These are phyloP conservation scores for Vulpes lagopus DNA, from an alignment of 2,113 vertebrate genomes.

Conservation along the genomic window DNA sequence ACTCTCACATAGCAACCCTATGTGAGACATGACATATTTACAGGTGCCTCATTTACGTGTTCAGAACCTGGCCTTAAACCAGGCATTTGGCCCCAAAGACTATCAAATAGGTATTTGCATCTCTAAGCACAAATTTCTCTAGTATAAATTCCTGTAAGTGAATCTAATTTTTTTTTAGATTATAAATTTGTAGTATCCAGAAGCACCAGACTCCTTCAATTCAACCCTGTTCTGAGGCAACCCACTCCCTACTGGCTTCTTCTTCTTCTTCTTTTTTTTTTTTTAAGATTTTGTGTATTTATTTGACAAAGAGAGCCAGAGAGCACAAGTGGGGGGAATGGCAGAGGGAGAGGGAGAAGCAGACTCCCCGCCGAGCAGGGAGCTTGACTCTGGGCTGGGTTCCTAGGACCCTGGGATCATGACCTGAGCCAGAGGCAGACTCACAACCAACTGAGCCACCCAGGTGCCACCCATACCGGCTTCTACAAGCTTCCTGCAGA, in stretches of 20 bases:
- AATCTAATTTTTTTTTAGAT: no score
- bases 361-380: no score
- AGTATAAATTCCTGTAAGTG: neutral
- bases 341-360: no score
- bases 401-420: no score
- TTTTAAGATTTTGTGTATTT: no score
- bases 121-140: slow-evolving; percentile 4
- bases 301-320: no score
- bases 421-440: no score
- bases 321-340: no score
- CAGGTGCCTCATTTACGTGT: neutral
- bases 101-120: neutral
- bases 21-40: slow-evolving; percentile 20
- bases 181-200: neutral
- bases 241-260: neutral
- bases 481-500: neutral
- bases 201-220: neutral
- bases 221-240: neutral
- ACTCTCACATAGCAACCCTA: neutral
- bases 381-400: no score
- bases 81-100: neutral
- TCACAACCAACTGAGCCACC: no score
- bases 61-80: neutral
- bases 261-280: no score
- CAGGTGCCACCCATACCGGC: neutral